Evolutionary conservation across 2,113 vertebrate genomes (phyloP).

Genomic region (Ceratotherium simum): DNA sequence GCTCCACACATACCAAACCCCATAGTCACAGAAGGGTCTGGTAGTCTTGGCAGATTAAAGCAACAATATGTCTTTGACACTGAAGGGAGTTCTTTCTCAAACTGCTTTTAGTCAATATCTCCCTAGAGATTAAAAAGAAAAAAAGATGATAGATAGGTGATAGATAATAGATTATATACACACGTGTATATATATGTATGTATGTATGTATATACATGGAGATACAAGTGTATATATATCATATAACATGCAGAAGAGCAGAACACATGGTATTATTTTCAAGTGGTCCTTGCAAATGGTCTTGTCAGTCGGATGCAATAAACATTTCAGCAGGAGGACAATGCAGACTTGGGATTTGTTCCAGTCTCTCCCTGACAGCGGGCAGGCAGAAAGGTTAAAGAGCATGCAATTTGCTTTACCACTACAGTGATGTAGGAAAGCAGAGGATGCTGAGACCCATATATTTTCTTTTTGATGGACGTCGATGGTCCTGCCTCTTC

Average conservation of each 20-base stretch:
- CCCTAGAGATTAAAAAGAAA: background rate
- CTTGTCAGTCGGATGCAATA: background rate
- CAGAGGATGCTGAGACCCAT: constrained; percentile 50
- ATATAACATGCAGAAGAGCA: background rate
- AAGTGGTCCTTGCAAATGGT: background rate
- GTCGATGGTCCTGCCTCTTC: constrained; percentile 69
- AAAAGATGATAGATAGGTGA: background rate
- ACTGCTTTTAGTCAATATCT: background rate
- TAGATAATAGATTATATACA: background rate
- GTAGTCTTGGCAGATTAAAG: background rate
- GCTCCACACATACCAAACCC: background rate
- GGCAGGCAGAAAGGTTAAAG: constrained; percentile 76
- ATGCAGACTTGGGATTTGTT: background rate
- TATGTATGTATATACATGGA: background rate
- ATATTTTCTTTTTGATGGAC: constrained; percentile 74
- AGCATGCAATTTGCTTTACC: constrained; percentile 74
- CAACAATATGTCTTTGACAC: background rate
- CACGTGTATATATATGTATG: background rate
- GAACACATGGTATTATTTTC: background rate
- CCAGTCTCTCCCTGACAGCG: background rate
- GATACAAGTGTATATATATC: too few relatives aligned
- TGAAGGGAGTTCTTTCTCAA: background rate
- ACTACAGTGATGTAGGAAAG: constrained; percentile 60
- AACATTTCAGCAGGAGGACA: constrained; percentile 30
- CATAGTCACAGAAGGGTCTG: background rate